Evolutionary conservation across 2,797 vertebrate species (phyloP), one percentile per base, ranked within the genome.

Genomic region (Spondyliosoma cantharus): DNA sequence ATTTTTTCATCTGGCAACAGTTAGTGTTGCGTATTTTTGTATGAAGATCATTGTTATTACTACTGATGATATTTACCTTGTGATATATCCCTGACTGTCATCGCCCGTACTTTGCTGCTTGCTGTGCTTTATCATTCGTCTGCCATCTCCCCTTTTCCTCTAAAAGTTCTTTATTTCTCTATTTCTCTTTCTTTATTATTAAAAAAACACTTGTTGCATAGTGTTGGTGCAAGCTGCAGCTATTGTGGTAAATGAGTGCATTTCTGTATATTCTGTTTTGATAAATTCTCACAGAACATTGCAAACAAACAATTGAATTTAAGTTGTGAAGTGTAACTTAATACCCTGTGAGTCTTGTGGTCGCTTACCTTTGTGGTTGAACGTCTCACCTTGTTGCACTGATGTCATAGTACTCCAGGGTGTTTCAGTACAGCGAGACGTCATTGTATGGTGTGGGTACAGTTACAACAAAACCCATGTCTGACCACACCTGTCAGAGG

Each of bases 71-170:
- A 25, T 54, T 63, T 45, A 37, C 29, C n/a, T 13, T 25, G 15
- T 70, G 69, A 60, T 19, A 45, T 17, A 72, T 66, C 52, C 58
- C 24, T 67, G 12, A 20, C 32, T 52, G 61, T 63, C 32, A 58
- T 15, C 7, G 3, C 60, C n/a, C 3, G 5, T n/a, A 2, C 27
- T 57, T 25, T 64, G 42, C 46, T 46, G 54, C 32, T 76, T 42
- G 3, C 32, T 29, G 29, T 37, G 3, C 24, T 56, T 54, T 50
- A 49, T 62, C 53, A 42, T 57, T 11, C 50, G 5, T 32, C 49
- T 7, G 12, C 20, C 9, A 37, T 58, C 19, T 14, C 1, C 11
- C 19, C 3, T 16, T 48, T 24, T 65, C 19, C 37, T 57, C 22
- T 52, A 1, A 4, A 19, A 56, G 8, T 50, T 42, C 25, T 37